Evolutionary conservation across 2,113 vertebrate genomes (phyloP), one percentile per base, ranked within the genome.

Genomic region (Cichladusa arquata): DNA sequence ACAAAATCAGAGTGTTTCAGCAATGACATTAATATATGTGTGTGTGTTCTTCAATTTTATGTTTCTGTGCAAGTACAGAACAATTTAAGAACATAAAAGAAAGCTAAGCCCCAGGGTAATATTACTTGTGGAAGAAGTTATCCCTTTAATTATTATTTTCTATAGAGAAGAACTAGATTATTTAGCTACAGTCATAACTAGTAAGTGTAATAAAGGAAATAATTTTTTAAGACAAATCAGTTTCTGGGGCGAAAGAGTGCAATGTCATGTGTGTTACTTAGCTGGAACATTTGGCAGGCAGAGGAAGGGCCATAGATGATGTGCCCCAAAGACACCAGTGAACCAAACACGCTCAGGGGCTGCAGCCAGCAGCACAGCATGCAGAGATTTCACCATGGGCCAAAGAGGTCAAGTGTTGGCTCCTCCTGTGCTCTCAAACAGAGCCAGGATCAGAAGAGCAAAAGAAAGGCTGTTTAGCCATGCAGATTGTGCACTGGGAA

Each of bases 71-170:
- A 87, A 91, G 9, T 24, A 12, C 60, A 29, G n/a, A 72, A 65
- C 45, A 76, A 79, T 82, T 91, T 76, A 50, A 74, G 57, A 78
- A 87, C 3, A 6, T 47, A 54, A 86, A 85, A 94, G 13, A 12
- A 82, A 88, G 71, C 18, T 31, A 84, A 91, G 16, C 56, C 44
- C 28, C 47, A 34, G 34, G 71, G 12, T 65, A 58, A 40, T 77
- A 60, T 26, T 51, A 50, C 23, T 77, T 81, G 47, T 83, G 50
- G 23, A 65, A 83, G 36, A 90, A 88, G 25, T 12, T 82, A 34
- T 71, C 36, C 26, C 12, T 80, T 83, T 88, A 92, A 73, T 86
- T 78, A 48, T 31, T 40, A 24, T 61, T 92, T 92, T 83, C 76
- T 58, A 61, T 7, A 57, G 6, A 64, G 58, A 19, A 73, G 24